A percentile compares a stretch with the other conserved stretches of the same genome.
phyloP scores from a whole-genome alignment of 2,113 vertebrate species.

The Phainopepla nitens region DNA sequence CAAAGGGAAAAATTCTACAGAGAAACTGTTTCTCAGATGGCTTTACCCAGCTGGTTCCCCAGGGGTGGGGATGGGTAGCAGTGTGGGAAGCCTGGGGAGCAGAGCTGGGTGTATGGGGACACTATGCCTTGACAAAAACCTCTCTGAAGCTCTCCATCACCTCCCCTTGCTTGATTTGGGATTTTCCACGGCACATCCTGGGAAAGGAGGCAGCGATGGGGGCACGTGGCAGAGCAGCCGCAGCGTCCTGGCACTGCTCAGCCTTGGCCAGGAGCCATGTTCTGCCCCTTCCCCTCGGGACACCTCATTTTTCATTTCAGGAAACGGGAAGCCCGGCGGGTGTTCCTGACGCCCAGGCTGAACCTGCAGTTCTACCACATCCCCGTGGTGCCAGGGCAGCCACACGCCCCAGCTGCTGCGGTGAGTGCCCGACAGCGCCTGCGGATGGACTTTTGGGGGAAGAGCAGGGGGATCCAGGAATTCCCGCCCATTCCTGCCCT shows the following conservation, averaged over 20 bases:
- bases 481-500: accelerated
- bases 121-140: not conserved
- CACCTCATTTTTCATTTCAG: constrained; percentile 41
- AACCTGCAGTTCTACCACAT: constrained; percentile 92
- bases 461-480: not conserved
- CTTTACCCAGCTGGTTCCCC: not conserved
- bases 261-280: not conserved
- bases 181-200: accelerated
- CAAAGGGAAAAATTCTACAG: not conserved
- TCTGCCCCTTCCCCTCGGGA: not conserved
- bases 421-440: constrained; percentile 40
- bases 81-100: not conserved
- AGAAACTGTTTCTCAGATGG: not conserved
- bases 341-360: constrained; percentile 83
- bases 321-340: constrained; percentile 84
- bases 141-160: accelerated
- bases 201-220: accelerated
- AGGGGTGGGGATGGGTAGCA: accelerated
- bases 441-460: accelerated
- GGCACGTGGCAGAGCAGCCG: not conserved
- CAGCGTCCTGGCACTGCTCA: not conserved
- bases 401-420: not conserved
- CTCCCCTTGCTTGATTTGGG: not conserved
- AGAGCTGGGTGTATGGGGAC: not conserved
- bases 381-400: constrained; percentile 66